phyloP scores from a whole-genome alignment of 2,888 invertebrate species.

The Cataglyphis altisquamis region DNA sequence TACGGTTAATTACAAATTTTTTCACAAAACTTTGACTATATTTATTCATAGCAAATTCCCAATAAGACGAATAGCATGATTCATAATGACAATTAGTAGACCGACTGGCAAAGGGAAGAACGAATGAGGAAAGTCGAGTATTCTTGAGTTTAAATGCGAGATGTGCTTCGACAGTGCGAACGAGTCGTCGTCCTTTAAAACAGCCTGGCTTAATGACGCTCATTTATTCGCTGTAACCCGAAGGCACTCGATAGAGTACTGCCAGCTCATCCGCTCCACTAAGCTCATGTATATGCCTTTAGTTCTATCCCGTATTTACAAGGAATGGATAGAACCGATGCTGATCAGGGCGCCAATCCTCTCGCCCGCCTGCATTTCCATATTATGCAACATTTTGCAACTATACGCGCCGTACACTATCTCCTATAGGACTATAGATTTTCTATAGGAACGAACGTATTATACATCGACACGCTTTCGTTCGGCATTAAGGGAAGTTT shows the following conservation, averaged over 20 bases:
- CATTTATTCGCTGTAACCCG: constrained; percentile 49
- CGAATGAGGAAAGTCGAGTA: constrained; percentile 25
- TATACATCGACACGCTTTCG: constrained; percentile 31
- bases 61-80: constrained; percentile 5
- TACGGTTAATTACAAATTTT: not conserved
- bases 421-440: constrained; percentile 42
- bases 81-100: constrained; percentile 13
- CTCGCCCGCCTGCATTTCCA: constrained; percentile 40
- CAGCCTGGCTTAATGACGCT: constrained; percentile 45
- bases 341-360: constrained; percentile 55
- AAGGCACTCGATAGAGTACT: constrained; percentile 51
- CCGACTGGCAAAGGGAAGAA: constrained; percentile 8
- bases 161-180: constrained; percentile 19
- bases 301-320: constrained; percentile 59
- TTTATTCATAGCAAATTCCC: not conserved
- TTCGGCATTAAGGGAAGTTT: constrained; percentile 38
- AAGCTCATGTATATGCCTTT: constrained; percentile 41
- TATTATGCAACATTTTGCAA: constrained; percentile 61
- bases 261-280: constrained; percentile 32
- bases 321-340: constrained; percentile 68
- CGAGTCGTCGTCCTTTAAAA: constrained; percentile 49
- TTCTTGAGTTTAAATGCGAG: constrained; percentile 36
- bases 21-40: not conserved
- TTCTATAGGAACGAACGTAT: constrained; percentile 34
- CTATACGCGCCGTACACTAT: constrained; percentile 13